Evolutionary conservation across 2,113 vertebrate genomes (phyloP).

Genomic region (Megalops atlanticus): DNA sequence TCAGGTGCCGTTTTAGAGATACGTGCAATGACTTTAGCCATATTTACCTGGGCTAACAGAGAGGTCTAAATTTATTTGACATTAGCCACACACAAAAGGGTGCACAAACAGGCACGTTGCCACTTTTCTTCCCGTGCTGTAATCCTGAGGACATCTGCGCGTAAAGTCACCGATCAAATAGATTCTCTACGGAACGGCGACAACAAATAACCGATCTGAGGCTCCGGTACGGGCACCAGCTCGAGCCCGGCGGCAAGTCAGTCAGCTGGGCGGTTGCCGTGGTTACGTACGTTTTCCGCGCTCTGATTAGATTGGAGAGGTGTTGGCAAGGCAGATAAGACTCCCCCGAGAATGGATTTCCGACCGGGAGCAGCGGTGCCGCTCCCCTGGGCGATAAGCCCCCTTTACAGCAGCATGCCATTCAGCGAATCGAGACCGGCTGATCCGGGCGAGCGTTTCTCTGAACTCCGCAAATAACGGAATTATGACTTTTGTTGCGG

Average conservation of each 20-base stretch:
- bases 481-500: slow-evolving; percentile 47
- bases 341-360: slow-evolving; percentile 50
- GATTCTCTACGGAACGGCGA: neutral
- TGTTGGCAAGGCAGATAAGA: slow-evolving; percentile 46
- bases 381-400: slow-evolving; percentile 48
- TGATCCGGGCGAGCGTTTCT: neutral
- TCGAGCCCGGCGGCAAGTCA: slow-evolving; percentile 22
- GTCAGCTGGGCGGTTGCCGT: slow-evolving; percentile 44
- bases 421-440: slow-evolving; percentile 42
- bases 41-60: neutral
- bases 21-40: neutral
- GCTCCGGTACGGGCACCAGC: slow-evolving; percentile 19
- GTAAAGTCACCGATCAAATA: slow-evolving; percentile 9
- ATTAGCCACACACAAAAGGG: neutral
- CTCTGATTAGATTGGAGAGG: slow-evolving; percentile 43
- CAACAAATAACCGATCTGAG: slow-evolving; percentile 12
- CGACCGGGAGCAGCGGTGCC: slow-evolving; percentile 39
- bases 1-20: neutral
- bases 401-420: slow-evolving; percentile 46
- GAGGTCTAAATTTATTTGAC: no score
- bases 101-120: neutral
- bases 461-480: slow-evolving; percentile 27
- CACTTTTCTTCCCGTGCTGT: neutral
- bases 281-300: slow-evolving; percentile 44
- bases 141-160: neutral